Base-by-base conservation (phyloP, 2,797 vertebrate genomes). In the Epinephelus malabaricus region DNA sequence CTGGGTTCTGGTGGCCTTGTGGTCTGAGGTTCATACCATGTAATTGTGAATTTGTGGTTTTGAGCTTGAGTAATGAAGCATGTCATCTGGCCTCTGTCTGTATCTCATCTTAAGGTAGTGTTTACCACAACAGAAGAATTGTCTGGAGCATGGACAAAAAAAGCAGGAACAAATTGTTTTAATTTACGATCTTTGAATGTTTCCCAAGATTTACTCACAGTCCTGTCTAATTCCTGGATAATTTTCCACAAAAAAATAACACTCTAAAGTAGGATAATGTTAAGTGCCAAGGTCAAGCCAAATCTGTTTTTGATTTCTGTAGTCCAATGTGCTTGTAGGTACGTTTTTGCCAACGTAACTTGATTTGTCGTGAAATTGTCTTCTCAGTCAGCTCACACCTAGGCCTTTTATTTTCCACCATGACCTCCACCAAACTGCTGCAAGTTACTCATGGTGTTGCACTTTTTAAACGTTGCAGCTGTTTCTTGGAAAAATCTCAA, bases 11-110 rank as follows among this genome's bases (percentile, higher is more conserved):
- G 34, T 78, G 54, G 50, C 60, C 38, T 21, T 3, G 38, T 76
- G 61, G 43, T 56, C 38, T 58, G 62, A 67, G 66, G 61, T 43
- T 70, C 49, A 49, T 40, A 59, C 59, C 59, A 13, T 81, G 65
- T 51, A 63, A 65, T 71, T 84, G 54, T 62, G 14, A 70, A 84
- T 72, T 76, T 78, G 75, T 83, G 71, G 74, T 67, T 75, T 83
- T 69, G n/a, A 58, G 9, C 47, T 76, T 18, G 54, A 49, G 46
- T 65, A 58, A 58, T 14, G 73, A 59, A 56, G 70, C 50, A 18
- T 47, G 73, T 43, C 73, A 53, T 63, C 34, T 65, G 6, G 55
- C 58, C 54, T 56, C 51, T 49, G 21, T 62, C 40, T 50, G 25
- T 53, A 6, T 78, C 45, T 63, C 46, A 7, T 68, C 51, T 67